Evolutionary conservation across 2,113 vertebrate genomes (phyloP).

Genomic region (Saccopteryx leptura): DNA sequence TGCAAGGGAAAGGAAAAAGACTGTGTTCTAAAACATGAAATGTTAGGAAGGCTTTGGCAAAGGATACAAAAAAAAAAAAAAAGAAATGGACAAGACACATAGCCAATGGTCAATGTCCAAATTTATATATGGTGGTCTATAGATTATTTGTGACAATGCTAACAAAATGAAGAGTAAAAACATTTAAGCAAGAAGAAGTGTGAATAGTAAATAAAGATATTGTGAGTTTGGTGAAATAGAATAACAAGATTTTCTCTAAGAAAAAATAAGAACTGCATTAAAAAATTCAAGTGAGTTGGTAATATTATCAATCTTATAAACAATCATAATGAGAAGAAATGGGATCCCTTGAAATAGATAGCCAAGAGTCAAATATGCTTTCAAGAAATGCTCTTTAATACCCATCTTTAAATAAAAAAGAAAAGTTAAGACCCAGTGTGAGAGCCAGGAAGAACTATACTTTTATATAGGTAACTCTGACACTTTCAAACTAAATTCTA

Average conservation of each 20-base stretch:
- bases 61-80: background rate
- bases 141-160: background rate
- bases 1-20: background rate
- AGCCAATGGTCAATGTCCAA: background rate
- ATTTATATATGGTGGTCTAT: background rate
- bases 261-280: background rate
- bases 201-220: background rate
- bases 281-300: conserved; percentile 2
- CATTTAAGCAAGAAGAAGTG: background rate
- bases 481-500: background rate
- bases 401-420: background rate
- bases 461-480: background rate
- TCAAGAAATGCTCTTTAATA: background rate
- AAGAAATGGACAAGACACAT: background rate
- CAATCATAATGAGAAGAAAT: conserved; percentile 36
- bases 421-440: background rate
- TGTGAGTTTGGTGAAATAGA: background rate
- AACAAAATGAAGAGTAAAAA: background rate
- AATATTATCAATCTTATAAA: background rate
- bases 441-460: background rate
- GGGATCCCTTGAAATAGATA: background rate
- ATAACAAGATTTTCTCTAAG: background rate
- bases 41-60: background rate
- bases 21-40: background rate
- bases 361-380: background rate